Percentiles rank a stretch among this genome's conserved stretches.
Conservation (phyloP, 2,797 vertebrate genomes). For the Coranthus polyacanthus region DNA sequence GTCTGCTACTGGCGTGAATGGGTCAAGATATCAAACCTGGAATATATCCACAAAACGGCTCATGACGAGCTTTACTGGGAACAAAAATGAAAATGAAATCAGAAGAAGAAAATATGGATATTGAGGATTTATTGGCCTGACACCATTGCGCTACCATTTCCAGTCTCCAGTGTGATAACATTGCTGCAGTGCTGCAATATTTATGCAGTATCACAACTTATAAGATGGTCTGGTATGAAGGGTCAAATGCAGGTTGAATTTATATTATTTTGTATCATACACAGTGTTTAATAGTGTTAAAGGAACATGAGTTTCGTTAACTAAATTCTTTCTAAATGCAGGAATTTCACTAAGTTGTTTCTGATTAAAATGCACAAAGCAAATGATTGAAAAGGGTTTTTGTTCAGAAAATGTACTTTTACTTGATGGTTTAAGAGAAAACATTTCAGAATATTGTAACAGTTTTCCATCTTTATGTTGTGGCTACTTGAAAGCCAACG, state of each 20-base stretch:
- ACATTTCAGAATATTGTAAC: background rate
- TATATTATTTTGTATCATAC: background rate
- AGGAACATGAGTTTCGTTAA: constrained; percentile 6
- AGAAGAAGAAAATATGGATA: background rate
- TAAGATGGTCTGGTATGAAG: background rate
- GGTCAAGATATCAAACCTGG: constrained; percentile 15
- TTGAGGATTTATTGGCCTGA: too few relatives aligned
- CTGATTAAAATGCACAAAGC: too few relatives aligned
- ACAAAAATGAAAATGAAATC: too few relatives aligned
- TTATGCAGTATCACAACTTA: background rate
- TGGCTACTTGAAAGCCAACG: too few relatives aligned
- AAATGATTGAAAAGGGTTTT: background rate
- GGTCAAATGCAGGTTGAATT: background rate
- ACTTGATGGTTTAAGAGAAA: background rate
- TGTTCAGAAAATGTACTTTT: constrained; percentile 3
- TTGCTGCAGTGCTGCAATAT: background rate
- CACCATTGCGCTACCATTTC: background rate
- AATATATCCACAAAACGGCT: constrained; percentile 19
- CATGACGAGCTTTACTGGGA: background rate
- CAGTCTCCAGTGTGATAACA: background rate
- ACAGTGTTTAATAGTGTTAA: background rate
- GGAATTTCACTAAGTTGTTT: too few relatives aligned
- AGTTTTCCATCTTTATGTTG: too few relatives aligned
- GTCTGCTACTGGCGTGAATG: constrained; percentile 27
- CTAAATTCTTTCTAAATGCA: constrained; percentile 5